Evolutionary conservation across 2,113 vertebrate genomes (phyloP), one percentile per base, ranked within the genome.

Genomic region (Solenodon paradoxus): DNA sequence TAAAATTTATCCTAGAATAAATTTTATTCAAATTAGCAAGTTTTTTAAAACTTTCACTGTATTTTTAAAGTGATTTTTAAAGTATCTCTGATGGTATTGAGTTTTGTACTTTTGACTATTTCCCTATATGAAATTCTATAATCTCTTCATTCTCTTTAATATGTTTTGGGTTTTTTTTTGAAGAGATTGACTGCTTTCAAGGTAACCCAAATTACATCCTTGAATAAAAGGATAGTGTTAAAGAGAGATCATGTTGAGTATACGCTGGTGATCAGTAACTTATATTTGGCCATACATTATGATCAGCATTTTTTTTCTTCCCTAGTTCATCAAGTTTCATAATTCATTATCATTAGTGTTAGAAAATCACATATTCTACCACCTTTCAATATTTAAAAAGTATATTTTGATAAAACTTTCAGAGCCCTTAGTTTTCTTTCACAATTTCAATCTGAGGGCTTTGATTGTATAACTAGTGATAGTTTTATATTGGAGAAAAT

Each of bases 401-500:
- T 85, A 69, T 75, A 28, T 88, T 94, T 83, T 45, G 26, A 72
- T 57, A 66, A 42, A 72, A 68, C 28, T 84, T 86, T 75, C 57
- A 85, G 42, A 66, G 19, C 19, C 24, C 35, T 83, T 5, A 17
- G 49, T 83, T 11, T 66, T 11, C 40, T 64, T 69, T 75, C 75
- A 59, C 28, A 40, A 64, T 90, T 88, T 78, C 24, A 77, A 30
- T 81, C 16, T 42, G 35, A 75, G 92, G 30, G 40, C 61, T 95
- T 80, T 59, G 30, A 38, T 80, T 95, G 51, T 55, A 40, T 81
- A 95, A 11, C 80, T 75, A 88, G 84, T 69, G 15, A 79, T 53
- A 64, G 42, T 32, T 86, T 49, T 96, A 12, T 87, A 16, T 20
- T 90, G 8, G 35, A 35, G 4, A 53, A 95, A 97, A 95, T 97